These are phyloP conservation scores for Clarias batrachus DNA, from an alignment of 2,113 vertebrate species.

Conservation along the genomic window DNA sequence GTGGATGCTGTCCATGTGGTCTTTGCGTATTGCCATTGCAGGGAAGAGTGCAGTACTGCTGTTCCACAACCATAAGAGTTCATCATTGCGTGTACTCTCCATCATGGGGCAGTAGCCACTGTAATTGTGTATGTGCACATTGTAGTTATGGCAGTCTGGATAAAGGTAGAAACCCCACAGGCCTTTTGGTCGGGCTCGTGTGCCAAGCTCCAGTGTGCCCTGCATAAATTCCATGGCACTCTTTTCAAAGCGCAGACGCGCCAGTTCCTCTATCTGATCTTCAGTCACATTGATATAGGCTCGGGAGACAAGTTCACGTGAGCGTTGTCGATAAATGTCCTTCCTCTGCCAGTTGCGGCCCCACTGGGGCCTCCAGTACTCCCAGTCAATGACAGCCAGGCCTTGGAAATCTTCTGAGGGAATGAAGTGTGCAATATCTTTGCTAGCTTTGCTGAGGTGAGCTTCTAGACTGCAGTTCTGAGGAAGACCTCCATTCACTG, in stretches of 20 bases:
- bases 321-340: conserved; percentile 71
- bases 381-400: conserved; percentile 77
- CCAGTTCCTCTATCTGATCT: conserved; percentile 69
- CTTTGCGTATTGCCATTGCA: conserved; percentile 71
- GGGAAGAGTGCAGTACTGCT: conserved; percentile 78
- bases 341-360: conserved; percentile 75
- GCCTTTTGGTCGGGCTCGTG: conserved; percentile 69
- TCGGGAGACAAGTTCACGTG: conserved; percentile 67
- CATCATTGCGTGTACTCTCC: conserved; percentile 77
- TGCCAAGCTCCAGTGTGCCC: conserved; percentile 75
- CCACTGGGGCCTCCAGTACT: conserved; percentile 79
- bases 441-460: conserved; percentile 72
- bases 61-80: conserved; percentile 82
- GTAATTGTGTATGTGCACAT: conserved; percentile 72
- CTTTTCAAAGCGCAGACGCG: conserved; percentile 75
- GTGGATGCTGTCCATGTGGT: conserved; percentile 64
- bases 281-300: conserved; percentile 69
- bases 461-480: conserved; percentile 78
- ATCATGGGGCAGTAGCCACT: conserved; percentile 72
- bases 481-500: conserved; percentile 73
- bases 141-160: conserved; percentile 83
- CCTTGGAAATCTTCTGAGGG: conserved; percentile 74
- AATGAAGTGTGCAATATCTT: conserved; percentile 74
- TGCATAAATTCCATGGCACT: conserved; percentile 78
- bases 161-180: conserved; percentile 83